These are phyloP conservation scores for Sander lucioperca DNA, from an alignment of 2,113 vertebrate genomes.

Conservation along the genomic window DNA sequence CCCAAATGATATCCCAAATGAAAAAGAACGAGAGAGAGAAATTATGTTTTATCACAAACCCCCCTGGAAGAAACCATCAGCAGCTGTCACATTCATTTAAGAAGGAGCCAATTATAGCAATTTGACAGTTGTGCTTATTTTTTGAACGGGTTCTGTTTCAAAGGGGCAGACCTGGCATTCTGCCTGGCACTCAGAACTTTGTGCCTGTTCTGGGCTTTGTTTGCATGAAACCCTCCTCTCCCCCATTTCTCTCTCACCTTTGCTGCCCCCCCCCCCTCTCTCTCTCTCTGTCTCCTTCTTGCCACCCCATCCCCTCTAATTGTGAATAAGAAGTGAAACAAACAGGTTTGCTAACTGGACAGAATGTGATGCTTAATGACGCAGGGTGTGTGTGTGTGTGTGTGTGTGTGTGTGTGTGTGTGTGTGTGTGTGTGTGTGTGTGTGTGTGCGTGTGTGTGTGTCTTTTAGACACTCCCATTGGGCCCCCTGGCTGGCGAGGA, in stretches of 20 bases:
- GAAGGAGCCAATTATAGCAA: conserved; percentile 47
- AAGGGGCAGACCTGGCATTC: conserved; percentile 40
- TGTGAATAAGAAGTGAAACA: conserved; percentile 59
- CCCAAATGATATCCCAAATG: conserved; percentile 20
- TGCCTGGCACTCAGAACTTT: conserved; percentile 44
- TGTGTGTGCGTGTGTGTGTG: conserved; percentile 30
- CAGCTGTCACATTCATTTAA: conserved; percentile 48
- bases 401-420: conserved; percentile 8
- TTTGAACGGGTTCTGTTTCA: conserved; percentile 44
- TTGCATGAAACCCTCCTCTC: conserved; percentile 40
- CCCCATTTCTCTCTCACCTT: neutral
- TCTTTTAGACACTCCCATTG: conserved; percentile 59
- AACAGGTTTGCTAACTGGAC: conserved; percentile 62
- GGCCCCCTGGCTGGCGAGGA: conserved; percentile 53
- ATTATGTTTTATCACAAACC: conserved; percentile 6
- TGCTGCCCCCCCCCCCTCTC: neutral
- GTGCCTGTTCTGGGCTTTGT: conserved; percentile 26
- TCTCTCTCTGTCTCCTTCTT: conserved; percentile 9
- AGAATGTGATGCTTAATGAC: conserved; percentile 58
- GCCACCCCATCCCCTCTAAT: conserved; percentile 29
- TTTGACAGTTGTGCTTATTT: conserved; percentile 52
- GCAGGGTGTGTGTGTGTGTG: too few relatives aligned
- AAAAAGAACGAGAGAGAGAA: neutral
- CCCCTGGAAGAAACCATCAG: conserved; percentile 15
- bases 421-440: conserved; percentile 32